Conservation (phyloP, 1,140 invertebrate species). For the Cotesia glomerata region DNA sequence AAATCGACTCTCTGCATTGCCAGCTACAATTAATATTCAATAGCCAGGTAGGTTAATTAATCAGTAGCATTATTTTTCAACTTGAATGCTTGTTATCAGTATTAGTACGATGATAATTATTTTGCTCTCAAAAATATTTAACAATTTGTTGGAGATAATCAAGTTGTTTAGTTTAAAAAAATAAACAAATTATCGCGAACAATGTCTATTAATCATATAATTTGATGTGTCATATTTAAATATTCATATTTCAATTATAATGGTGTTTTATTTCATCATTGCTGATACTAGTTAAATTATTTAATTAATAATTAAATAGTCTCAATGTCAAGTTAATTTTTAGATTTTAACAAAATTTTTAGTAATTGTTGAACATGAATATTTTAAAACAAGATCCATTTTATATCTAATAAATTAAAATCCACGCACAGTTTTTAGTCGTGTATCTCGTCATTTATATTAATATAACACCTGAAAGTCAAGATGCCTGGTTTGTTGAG, state of each 20-base stretch:
- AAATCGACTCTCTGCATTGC: background rate
- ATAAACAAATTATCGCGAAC: background rate
- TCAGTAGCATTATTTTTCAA: background rate
- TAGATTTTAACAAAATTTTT: too few relatives aligned
- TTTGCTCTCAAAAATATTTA: too few relatives aligned
- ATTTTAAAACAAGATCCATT: background rate
- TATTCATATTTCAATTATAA: background rate
- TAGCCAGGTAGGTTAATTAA: background rate
- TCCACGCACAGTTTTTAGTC: background rate
- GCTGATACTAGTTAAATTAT: too few relatives aligned
- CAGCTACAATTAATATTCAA: background rate
- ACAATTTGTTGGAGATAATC: too few relatives aligned
- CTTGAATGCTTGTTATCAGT: too few relatives aligned
- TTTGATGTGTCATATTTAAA: conserved; percentile 1
- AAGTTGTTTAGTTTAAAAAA: too few relatives aligned
- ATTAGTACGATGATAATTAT: too few relatives aligned
- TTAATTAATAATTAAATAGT: too few relatives aligned
- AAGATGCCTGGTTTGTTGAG: conserved; percentile 36
- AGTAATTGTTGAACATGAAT: too few relatives aligned
- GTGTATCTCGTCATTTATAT: conserved; percentile 51
- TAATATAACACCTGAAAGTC: conserved; percentile 44
- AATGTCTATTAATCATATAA: background rate
- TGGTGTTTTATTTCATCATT: too few relatives aligned
- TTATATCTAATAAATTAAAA: background rate
- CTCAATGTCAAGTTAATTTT: too few relatives aligned